phyloP scores from a whole-genome alignment of 2,113 vertebrate genomes.

The Oncorhynchus nerka region DNA sequence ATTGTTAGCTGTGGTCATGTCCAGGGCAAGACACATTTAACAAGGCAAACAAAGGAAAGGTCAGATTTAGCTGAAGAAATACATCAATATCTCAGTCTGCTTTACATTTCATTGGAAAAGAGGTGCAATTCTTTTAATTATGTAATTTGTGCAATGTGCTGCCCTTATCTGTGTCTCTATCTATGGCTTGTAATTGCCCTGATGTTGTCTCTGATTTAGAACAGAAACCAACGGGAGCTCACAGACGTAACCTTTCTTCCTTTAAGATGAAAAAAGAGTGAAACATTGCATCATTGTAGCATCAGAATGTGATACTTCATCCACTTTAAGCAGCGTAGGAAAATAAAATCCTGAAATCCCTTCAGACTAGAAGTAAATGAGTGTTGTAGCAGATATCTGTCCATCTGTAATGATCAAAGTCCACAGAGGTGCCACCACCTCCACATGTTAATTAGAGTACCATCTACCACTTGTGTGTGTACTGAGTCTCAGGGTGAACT shows the following conservation, averaged over 20 bases:
- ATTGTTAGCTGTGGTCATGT: too few species aligned
- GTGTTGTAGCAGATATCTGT: background rate
- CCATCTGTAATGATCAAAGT: conserved; percentile 36
- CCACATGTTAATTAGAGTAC: conserved; percentile 25
- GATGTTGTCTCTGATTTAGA: background rate
- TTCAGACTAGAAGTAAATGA: conserved; percentile 13
- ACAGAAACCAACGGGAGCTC: background rate
- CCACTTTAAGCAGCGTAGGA: conserved; percentile 50
- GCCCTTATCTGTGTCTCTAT: background rate
- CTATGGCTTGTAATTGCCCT: background rate
- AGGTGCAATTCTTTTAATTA: background rate
- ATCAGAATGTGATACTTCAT: conserved; percentile 67
- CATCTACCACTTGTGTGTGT: background rate
- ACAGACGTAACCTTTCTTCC: conserved; percentile 42
- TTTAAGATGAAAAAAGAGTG: conserved; percentile 15
- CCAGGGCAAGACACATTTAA: too few species aligned
- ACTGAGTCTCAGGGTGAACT: conserved; percentile 14
- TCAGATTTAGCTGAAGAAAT: background rate
- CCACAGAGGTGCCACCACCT: conserved; percentile 14
- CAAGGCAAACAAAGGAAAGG: too few species aligned
- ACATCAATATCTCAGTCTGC: background rate
- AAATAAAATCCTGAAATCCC: conserved; percentile 32
- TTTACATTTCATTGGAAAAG: too few species aligned
- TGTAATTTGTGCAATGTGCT: background rate
- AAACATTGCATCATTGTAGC: conserved; percentile 67